Conservation (phyloP, 2,113 vertebrate genomes). For the Meriones unguiculatus region DNA sequence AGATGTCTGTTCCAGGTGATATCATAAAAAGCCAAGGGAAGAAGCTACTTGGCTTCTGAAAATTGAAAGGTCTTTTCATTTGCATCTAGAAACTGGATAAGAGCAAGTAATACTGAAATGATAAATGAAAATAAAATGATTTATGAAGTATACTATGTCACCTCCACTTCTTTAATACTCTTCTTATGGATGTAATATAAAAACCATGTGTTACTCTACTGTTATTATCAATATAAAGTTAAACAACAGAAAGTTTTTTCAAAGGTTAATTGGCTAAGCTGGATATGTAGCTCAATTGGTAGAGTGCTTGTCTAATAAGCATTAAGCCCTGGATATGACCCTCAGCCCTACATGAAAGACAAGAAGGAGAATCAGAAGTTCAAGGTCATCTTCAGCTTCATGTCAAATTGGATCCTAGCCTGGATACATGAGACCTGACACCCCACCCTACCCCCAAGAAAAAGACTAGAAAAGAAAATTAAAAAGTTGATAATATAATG, state of each 20-base stretch:
- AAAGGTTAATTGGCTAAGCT: background rate
- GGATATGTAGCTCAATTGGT: background rate
- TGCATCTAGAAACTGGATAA: background rate
- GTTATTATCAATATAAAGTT: background rate
- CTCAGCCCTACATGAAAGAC: background rate
- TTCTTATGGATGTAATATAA: background rate
- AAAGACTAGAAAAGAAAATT: background rate
- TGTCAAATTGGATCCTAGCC: background rate
- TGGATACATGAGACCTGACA: background rate
- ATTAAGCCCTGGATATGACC: background rate
- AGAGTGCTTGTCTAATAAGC: background rate
- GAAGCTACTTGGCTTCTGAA: background rate
- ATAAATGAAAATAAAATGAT: slow-evolving; percentile 4
- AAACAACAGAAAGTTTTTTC: slow-evolving; percentile 16
- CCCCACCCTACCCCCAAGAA: background rate
- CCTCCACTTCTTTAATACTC: background rate
- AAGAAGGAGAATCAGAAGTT: background rate
- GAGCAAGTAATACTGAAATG: background rate
- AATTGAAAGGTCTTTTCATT: slow-evolving; percentile 7
- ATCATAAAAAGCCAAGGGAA: background rate
- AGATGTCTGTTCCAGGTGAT: background rate
- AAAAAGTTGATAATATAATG: background rate
- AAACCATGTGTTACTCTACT: background rate
- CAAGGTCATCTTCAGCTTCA: no score
- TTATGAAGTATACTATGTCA: background rate